A percentile compares a stretch with the other conserved stretches of the same genome.
Conservation (phyloP, 2,888 invertebrate genomes). For the Drosophila trichaetosa region DNA sequence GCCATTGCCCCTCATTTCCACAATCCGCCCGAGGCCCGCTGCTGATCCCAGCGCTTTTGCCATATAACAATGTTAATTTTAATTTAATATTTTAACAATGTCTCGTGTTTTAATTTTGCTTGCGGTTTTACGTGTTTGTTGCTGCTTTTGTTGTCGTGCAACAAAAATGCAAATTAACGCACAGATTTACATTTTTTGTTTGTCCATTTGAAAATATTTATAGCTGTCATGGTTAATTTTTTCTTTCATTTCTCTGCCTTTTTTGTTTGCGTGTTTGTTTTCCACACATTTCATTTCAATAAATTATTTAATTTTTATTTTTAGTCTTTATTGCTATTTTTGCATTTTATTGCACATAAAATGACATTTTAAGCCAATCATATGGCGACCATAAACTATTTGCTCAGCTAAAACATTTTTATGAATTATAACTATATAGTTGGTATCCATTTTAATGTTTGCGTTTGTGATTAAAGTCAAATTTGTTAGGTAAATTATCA, state of each 20-base stretch:
- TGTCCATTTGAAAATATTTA: constrained; percentile 72
- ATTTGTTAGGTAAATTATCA: neutral
- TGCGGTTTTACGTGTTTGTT: constrained; percentile 58
- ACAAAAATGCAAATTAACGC: constrained; percentile 81
- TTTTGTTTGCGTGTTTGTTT: constrained; percentile 30
- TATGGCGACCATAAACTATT: constrained; percentile 56
- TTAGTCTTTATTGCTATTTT: constrained; percentile 25
- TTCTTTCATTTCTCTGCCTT: constrained; percentile 5
- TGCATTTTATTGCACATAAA: constrained; percentile 54
- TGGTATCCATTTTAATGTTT: neutral
- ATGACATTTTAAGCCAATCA: constrained; percentile 55
- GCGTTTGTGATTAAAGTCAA: neutral
- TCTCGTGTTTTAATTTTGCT: constrained; percentile 68
- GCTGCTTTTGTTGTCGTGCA: constrained; percentile 62
- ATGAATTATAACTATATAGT: constrained; percentile 4
- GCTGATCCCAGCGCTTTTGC: constrained; percentile 13
- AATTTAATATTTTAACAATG: constrained; percentile 79
- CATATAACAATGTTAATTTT: constrained; percentile 64
- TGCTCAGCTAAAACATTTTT: constrained; percentile 25
- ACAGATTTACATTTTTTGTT: constrained; percentile 59
- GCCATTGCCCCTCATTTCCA: neutral
- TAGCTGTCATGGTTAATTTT: constrained; percentile 62
- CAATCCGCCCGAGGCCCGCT: neutral
- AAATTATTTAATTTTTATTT: constrained; percentile 71
- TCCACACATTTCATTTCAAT: constrained; percentile 62